Base-by-base conservation (phyloP, 2,113 vertebrate species). In the Neomonachus schauinslandi region DNA sequence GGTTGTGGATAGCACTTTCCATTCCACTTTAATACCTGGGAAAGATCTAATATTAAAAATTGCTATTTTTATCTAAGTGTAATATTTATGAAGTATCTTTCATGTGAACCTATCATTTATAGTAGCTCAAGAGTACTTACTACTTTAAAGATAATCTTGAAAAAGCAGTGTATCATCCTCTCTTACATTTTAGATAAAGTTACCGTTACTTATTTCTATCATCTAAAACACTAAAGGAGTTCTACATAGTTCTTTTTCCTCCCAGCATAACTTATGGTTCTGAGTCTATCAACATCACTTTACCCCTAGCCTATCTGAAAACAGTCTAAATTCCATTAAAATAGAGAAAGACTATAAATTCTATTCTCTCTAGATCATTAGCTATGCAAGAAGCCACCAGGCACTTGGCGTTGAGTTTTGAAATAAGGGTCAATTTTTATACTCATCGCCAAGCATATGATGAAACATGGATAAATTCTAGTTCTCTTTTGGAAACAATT, bases 401-500 rank as follows among this genome's bases (percentile, higher is more conserved):
- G 21, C 15, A 79, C 22, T 89, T 51, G 65, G 63, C 87, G 74
- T 42, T 89, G 21, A 92, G 42, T 79, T 93, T 19, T 89, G 51
- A 92, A 89, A 95, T 14, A 51, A 13, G 18, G 13, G 72, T 92
- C 65, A 96, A 93, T 74, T 76, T 33, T 93, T 82, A 83, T 15
- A 89, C 53, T 95, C 82, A 69, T 85, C 36, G 92, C 46, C 28
- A 89, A 89, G 33, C 24, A 74, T 16, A 80, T 53, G 59, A 74
- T 31, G 42, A 87, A 92, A 61, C 63, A 87, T 18, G 33, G 24
- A 65, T 39, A 83, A 92, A 91, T 57, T 88, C 55, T 28, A 93
- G 67, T 53, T 95, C 74, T 87, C 65, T 83, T 92, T 86, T 55
- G 19, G n/a, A 88, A 97, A 72, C n/a, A 95, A 67, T 57, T 53